A percentile compares a stretch with the other conserved stretches of the same genome.
Conservation (phyloP, 2,888 invertebrate species). For the Apamea monoglypha region DNA sequence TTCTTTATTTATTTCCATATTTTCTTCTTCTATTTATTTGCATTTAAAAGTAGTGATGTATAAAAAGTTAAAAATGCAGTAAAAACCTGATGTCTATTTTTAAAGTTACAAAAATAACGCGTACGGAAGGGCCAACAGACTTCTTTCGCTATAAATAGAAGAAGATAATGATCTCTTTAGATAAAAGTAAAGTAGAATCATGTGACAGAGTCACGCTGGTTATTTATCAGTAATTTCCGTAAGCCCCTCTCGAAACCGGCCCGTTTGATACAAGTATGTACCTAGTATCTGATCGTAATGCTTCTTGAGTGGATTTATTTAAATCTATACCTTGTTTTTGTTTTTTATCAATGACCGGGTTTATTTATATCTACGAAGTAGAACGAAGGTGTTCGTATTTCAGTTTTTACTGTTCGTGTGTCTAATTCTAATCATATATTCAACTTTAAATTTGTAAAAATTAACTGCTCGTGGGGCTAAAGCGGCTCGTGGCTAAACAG, state of each 20-base stretch:
- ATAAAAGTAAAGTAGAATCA: conserved; percentile 59
- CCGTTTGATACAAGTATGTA: conserved; percentile 56
- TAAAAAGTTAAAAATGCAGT: no score
- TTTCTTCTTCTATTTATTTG: no score
- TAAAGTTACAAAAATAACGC: no score
- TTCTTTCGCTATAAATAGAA: conserved; percentile 10
- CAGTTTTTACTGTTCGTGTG: not conserved
- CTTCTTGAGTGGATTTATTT: conserved; percentile 39
- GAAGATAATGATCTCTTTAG: conserved; percentile 25
- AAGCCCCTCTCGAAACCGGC: conserved; percentile 52
- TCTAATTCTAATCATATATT: not conserved
- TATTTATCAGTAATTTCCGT: conserved; percentile 57
- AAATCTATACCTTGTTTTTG: conserved; percentile 31
- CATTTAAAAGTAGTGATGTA: not conserved
- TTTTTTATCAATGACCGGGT: conserved; percentile 36
- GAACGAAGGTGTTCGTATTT: not conserved
- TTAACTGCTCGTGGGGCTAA: no score
- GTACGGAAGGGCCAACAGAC: not conserved
- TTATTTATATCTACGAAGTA: conserved; percentile 15
- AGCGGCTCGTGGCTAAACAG: no score
- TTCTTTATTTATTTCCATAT: no score
- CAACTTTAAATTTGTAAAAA: no score
- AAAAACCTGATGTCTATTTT: no score
- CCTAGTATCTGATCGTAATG: conserved; percentile 42
- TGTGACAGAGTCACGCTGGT: conserved; percentile 57